Evolutionary conservation across 2,888 invertebrate genomes (phyloP), one percentile per base, ranked within the genome.

Genomic region (Bellardia bayeri): DNA sequence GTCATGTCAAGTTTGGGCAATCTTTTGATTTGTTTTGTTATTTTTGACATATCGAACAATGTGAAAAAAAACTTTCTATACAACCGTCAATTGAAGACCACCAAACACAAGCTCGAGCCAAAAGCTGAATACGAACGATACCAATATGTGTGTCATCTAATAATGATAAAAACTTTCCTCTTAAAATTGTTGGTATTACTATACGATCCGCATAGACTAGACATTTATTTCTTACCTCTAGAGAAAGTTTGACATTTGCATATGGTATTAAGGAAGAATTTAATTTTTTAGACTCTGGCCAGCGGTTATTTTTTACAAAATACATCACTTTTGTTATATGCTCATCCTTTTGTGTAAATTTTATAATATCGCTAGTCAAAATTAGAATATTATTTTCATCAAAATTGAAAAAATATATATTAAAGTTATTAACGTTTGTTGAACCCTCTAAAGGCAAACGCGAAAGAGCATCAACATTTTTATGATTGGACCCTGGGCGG

Each of bases 401-500:
- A 40, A 63, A 63, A 54, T 81, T 72, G 2, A 82, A 82, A 82
- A 82, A 82, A 82, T 75, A 16, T 33, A 75, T 13, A n/a, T 82
- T 82, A 13, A 49, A 58, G n/a, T 71, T 75, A n/a, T 63, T 81
- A 2, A 79, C 5, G 33, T 33, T 40, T n/a, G 80, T 80, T 37
- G 69, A 33, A 3, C 63, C 71, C 16, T 81, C 78, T 33, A 69
- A 40, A 13, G 82, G 88, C 42, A 87, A 54, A 64, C 80, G 82
- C 8, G 86, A 86, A 14, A 86, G 51, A 14, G 76, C 84, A 63
- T 84, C 86, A 7, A 88, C 80, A 42, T 88, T 82, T 75, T 72
- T 69, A 5, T 83, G 69, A n/a, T 71, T 83, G 13, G 30, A 14
- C 7, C 83, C 78, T 3, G 78, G 71, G 2, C 72, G 83, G 54